Evolutionary conservation across 2,888 invertebrate genomes (phyloP), one percentile per base, ranked within the genome.

Genomic region (Thalpophila matura): DNA sequence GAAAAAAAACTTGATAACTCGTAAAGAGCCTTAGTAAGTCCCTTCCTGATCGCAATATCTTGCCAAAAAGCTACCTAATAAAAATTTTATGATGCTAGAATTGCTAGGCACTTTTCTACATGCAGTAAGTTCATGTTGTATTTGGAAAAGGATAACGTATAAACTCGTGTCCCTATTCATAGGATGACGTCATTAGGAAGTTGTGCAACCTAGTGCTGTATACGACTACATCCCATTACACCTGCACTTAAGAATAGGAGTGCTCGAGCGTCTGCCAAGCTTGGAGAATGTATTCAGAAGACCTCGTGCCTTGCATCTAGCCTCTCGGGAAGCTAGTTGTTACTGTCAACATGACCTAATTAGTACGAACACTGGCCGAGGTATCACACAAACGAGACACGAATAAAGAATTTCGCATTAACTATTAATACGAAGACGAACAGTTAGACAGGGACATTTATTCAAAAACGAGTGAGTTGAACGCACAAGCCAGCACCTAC

Each of bases 321-420:
- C 50, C 66, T 62, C 63, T 71, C 65, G 55, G 42, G 61, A 73
- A 70, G 62, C 71, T 77, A 80, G 74, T 81, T 73, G 77, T 70
- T 63, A 57, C 60, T 78, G 76, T 64, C 81, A 79, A 76, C 74
- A 69, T 82, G 81, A 83, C 86, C 86, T 80, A 85, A 86, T 86
- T 84, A 81, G 49, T 74, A 50, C 65, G 61, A 58, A 67, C 56
- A 71, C 61, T 68, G 22, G 14, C 31, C 67, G 45, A 43, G 59
- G 56, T 49, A 50, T 18, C 38, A 24, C 16, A 38, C 14, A 49
- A 53, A 38, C 16, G 20, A 53, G 26, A 49, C 12, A 45, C 10
- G 27, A 33, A 53, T 59, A 64, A 59, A 62, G 2, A 55, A 29
- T 56, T 58, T 45, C 16, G 14, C 43, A 27, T 49, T 24, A 35